Base-by-base conservation (phyloP, 2,888 invertebrate species). In the Strigamia transsilvanica region DNA sequence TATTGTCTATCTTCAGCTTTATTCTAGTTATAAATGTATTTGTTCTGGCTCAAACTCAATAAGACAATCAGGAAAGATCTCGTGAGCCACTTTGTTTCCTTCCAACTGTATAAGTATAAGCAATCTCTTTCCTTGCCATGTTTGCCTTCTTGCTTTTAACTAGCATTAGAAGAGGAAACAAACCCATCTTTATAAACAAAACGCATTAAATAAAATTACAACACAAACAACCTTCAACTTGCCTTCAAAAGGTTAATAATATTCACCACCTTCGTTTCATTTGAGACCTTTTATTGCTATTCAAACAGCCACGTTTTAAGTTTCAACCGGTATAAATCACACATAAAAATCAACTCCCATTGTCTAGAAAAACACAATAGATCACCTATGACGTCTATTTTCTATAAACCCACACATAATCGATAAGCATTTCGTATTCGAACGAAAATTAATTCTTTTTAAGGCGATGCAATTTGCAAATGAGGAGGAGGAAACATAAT, bases 301-400 rank as follows among this genome's bases (percentile, higher is more conserved):
- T n/a, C 61, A 66, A 66, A 66, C 23, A n/a, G 21, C 61, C 21
- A n/a, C 10, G 61, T 66, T 66, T 66, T 23, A 23, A 66, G 61
- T 66, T 66, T 66, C 61, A 66, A 66, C 23, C 18, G 13, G 23
- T 66, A 66, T 23, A 66, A 66, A 66, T 66, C 61, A 66, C 18
- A 66, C 23, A 23, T 18, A 66, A n/a, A 66, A 66, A 66, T n/a
- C 61, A 21, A 12, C 21, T 23, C 7, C 61, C 61, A 66, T 66
- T 66, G 61, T 66, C 61, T 66, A 66, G 18, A 7, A 66, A 66
- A 66, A 66, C 46, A 46, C 13, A 46, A 46, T n/a, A 46, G n/a
- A 46, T n/a, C 13, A 46, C 13, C 46, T 46, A n/a, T n/a, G 15
- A n/a, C 46, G 46, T 38, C 15, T 13, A n/a, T 46, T 46, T 46